Evolutionary conservation across 23 tunicate species (phyloP).

Genomic region (Ascidia mentula): DNA sequence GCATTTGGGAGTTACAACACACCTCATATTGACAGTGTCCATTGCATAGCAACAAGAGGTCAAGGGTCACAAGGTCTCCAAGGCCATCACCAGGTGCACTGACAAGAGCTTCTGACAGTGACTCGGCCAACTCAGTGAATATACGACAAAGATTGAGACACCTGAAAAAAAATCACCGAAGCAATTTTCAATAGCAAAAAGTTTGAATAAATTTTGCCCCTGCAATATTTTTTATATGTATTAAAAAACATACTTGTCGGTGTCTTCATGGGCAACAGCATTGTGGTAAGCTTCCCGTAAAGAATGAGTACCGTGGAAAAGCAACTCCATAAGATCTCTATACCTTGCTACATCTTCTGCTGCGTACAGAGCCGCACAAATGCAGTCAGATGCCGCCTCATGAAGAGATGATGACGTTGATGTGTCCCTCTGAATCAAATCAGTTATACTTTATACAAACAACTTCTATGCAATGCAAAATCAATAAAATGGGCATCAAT

Average conservation of each 20-base stretch:
- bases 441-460: too few relatives aligned
- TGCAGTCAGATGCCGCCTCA: constrained; percentile 83
- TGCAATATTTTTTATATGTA: neutral
- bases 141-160: constrained; percentile 93
- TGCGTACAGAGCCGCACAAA: constrained; percentile 76
- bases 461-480: too few relatives aligned
- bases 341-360: constrained; percentile 54
- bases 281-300: constrained; percentile 61
- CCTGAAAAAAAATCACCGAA: constrained; percentile 19
- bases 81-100: constrained; percentile 76
- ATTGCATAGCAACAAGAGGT: constrained; percentile 71
- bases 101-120: constrained; percentile 62
- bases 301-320: constrained; percentile 49
- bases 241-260: constrained; percentile 59
- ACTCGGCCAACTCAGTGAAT: constrained; percentile 84
- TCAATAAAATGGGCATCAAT: too few relatives aligned
- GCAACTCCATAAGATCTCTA: constrained; percentile 46
- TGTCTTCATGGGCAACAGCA: constrained; percentile 89
- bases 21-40: constrained; percentile 97
- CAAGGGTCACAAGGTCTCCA: constrained; percentile 80
- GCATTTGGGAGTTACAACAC: neutral
- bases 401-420: constrained; percentile 51
- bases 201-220: neutral
- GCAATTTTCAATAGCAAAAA: neutral
- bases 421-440: constrained; percentile 42